Base-by-base conservation (phyloP, 2,888 invertebrate species). In the Scaeva pyrastri region DNA sequence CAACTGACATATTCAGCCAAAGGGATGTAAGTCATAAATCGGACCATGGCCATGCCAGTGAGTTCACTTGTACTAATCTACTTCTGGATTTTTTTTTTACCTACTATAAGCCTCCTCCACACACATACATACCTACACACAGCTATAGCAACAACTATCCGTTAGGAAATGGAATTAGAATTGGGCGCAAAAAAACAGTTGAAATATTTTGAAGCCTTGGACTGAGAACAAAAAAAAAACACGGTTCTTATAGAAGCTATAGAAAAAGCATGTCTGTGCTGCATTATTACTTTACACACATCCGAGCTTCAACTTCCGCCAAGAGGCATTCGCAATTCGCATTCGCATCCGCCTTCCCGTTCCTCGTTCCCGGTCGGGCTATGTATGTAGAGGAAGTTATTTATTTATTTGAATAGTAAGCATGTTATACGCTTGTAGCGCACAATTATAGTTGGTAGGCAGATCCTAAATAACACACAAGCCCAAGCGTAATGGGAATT, bases 361-460 rank as follows among this genome's bases (percentile, higher is more conserved):
- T n/a, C n/a, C n/a, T n/a, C n/a, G 70, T 48, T 70, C 73, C 73
- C 68, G 62, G 62, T 41, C 16, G 8, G 10, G 10, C 16, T 19
- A 48, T 48, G 6, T 0, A 45, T 12, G 41, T 58, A 58, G 77
- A 82, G 86, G 82, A 86, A 78, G 86, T 78, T 74, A 71, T 76
- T 77, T 82, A 82, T 77, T 86, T 86, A 82, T 82, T 86, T 82
- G 82, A 86, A 86, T 82, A 56, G 86, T 73, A 82, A 86, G 81
- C 86, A 78, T 74, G 86, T 86, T 86, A 86, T 86, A 81, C 77
- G 77, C 82, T 86, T 82, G 86, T 82, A 86, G 82, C 77, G 45
- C 56, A 55, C 82, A 86, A 86, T 86, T 86, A 86, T 78, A 78
- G 81, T 86, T 82, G 50, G 71, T 77, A 64, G 77, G 81, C 23